Base-by-base conservation (phyloP, 2,888 invertebrate genomes). In the Philonicus albiceps region DNA sequence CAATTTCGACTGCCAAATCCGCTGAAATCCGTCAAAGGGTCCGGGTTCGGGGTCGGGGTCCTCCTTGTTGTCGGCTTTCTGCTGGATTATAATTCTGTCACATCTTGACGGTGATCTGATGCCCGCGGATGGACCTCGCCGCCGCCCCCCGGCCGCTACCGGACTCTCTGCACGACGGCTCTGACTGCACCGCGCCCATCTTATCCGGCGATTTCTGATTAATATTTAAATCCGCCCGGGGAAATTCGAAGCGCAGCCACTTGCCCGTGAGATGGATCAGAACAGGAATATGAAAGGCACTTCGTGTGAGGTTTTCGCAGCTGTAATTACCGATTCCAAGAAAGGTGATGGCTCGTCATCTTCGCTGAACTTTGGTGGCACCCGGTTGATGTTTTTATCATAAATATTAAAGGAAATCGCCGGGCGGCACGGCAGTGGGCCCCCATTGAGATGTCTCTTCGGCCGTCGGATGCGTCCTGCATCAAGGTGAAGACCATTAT, bases 281-380 rank as follows among this genome's bases (percentile, higher is more conserved):
- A 27, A 83, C 55, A 27, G 30, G 83, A 83, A 64, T 34, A 55
- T 83, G 83, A 83, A 37, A 83, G 83, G 37, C 34, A 13, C 83
- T 83, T 83, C 83, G 83, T 83, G 83, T 83, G 83, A 83, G 83
- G 83, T 83, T 83, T 83, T 83, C 37, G 83, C 72, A 72, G 37
- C 83, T 83, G 64, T 83, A 83, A 83, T 83, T 83, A 83, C 83
- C 30, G 83, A 64, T 83, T 83, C 83, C 72, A 13, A 8, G 83
- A 83, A 83, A 83, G 64, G 72, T 83, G 83, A 64, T 13, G 72
- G 43, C 83, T 83, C 64, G 83, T 83, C 83, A 83, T 83, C 64
- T 80, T 72, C 34, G 31, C 8, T 64, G 83, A 83, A 83, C 64
- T 30, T 81, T 37, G 72, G 83, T 83, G 83, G 83, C 72, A 83